These are phyloP conservation scores for Lepidochitona cinerea DNA, from an alignment of 2,888 invertebrate genomes.

Conservation along the genomic window DNA sequence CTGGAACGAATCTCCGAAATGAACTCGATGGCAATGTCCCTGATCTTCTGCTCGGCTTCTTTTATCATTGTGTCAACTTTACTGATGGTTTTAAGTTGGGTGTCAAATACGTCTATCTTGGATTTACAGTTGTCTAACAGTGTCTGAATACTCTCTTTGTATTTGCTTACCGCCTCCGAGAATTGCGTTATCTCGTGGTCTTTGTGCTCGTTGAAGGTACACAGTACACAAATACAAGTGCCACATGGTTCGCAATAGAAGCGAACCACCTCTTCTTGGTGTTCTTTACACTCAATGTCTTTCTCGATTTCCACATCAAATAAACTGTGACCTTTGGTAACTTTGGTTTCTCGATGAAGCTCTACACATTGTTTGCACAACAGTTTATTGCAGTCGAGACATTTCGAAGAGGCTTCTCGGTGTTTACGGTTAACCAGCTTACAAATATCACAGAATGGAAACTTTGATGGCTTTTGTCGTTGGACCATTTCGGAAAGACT, in stretches of 20 bases:
- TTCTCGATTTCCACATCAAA: conserved; percentile 71
- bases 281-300: conserved; percentile 71
- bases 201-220: conserved; percentile 71
- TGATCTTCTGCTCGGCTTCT: conserved; percentile 66
- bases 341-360: conserved; percentile 68
- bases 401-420: conserved; percentile 69
- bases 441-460: conserved; percentile 71
- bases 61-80: conserved; percentile 66
- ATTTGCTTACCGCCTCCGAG: conserved; percentile 67
- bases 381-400: conserved; percentile 71
- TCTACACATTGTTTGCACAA: conserved; percentile 69
- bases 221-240: conserved; percentile 70
- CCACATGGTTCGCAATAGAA: conserved; percentile 72
- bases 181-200: conserved; percentile 68
- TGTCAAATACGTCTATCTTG: conserved; percentile 64
- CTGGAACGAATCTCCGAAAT: conserved; percentile 67
- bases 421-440: conserved; percentile 67
- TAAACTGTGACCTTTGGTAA: conserved; percentile 69
- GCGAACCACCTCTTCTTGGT: conserved; percentile 69
- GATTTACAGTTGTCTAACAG: conserved; percentile 63
- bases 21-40: conserved; percentile 67
- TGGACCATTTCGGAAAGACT: conserved; percentile 68
- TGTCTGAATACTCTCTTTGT: conserved; percentile 67
- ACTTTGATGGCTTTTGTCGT: conserved; percentile 67
- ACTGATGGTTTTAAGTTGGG: conserved; percentile 56